Evolutionary conservation across 2,797 vertebrate species (phyloP), one percentile per base, ranked within the genome.

Genomic region (Poecile montanus): DNA sequence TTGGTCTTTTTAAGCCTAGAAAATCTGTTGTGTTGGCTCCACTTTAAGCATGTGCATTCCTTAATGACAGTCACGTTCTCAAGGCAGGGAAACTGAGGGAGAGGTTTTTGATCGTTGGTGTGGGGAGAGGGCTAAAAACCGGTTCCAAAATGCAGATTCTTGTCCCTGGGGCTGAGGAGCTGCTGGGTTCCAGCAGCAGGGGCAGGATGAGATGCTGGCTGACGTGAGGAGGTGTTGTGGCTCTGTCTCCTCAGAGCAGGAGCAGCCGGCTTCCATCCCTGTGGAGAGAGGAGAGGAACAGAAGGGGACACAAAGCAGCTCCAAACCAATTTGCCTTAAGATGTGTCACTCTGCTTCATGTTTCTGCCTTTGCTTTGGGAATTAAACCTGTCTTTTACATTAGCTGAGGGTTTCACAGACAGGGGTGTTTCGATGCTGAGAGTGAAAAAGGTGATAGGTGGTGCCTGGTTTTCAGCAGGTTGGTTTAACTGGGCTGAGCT

Each of bases 51-150:
- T 53, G 67, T 26, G 1, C 18, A 4, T 42, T 53, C 76, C 13
- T 8, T 15, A 32, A 21, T 2, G 11, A 5, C 9, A 44, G 8
- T n/a, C 21, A 3, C 0, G 0, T 16, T 15, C 42, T 60, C 53
- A 4, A 38, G 22, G 45, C 6, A 23, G 54, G 45, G 65, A 74
- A 83, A 56, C 32, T 12, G 22, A 42, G 19, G 4, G 13, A 45
- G 32, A 3, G 3, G 29, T 30, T 92, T 68, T 48, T 12, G 26
- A 14, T 34, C 2, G 7, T 26, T 22, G 34, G 21, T n/a, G 42
- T 10, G 6, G 7, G 12, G 23, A 62, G n/a, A 45, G 20, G 30
- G 53, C 19, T 45, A 17, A 93, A 89, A 82, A 3, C 4, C 4
- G 5, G 8, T 40, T 51, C 56, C 20, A 45, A 67, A 89, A 27